A percentile compares a stretch with the other conserved stretches of the same genome.
Evolutionary conservation across 2,113 vertebrate species (phyloP).

Genomic region (Falcunculus frontatus): DNA sequence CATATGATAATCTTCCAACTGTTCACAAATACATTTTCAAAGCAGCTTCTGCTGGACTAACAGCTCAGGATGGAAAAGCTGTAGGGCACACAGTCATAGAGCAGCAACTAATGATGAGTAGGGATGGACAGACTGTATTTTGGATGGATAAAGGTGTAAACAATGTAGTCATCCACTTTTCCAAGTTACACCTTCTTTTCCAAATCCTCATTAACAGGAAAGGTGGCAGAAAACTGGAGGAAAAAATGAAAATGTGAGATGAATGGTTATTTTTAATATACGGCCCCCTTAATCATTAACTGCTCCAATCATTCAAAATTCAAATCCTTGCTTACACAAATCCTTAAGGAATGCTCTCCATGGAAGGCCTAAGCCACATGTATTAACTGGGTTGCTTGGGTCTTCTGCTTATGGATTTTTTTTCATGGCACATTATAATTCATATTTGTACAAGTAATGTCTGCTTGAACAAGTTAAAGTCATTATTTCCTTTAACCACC

Average conservation of each 20-base stretch:
- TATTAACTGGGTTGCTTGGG: not conserved
- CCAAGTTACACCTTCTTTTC: not conserved
- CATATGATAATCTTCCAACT: not conserved
- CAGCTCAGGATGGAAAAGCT: not conserved
- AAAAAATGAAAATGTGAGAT: not conserved
- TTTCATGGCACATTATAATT: not conserved
- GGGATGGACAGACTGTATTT: not conserved
- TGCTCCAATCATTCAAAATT: not conserved
- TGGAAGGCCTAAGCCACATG: not conserved
- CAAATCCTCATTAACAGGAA: not conserved
- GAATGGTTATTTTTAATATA: not conserved
- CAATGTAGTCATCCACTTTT: not conserved
- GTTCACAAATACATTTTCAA: not conserved
- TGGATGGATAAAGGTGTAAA: not conserved
- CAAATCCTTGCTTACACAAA: not conserved
- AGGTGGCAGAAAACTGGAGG: not conserved
- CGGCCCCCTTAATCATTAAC: not conserved
- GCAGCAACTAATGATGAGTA: not conserved
- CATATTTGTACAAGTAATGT: not conserved
- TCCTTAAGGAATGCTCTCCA: not conserved
- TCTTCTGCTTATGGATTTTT: not conserved
- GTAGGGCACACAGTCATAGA: not conserved
- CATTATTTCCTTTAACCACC: not conserved
- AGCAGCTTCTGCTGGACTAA: not conserved
- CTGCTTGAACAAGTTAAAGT: not conserved